These are phyloP conservation scores for Antigone vipio DNA, from an alignment of 2,113 vertebrate genomes.

Conservation along the genomic window DNA sequence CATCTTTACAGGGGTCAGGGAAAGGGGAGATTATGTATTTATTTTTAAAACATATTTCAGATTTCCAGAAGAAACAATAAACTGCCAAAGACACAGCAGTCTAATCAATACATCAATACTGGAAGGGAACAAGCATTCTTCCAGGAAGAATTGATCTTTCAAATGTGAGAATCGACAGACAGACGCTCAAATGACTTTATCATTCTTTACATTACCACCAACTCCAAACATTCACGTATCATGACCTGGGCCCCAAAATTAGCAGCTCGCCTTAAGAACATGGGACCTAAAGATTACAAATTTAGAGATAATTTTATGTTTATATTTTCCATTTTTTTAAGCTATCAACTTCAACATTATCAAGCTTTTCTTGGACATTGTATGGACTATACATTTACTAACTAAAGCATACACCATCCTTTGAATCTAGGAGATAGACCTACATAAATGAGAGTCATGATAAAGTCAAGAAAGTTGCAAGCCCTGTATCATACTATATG, in stretches of 20 bases:
- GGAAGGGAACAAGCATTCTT: not conserved
- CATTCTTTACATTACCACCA: not conserved
- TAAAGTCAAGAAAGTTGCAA: not conserved
- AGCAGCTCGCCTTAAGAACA: not conserved
- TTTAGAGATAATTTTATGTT: not conserved
- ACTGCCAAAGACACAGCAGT: not conserved
- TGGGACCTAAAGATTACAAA: not conserved
- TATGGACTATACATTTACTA: not conserved
- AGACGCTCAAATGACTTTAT: not conserved
- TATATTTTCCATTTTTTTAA: not conserved
- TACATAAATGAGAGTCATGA: not conserved
- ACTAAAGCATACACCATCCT: not conserved
- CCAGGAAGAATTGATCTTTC: not conserved
- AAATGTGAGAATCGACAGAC: not conserved
- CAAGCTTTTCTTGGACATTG: not conserved
- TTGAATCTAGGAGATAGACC: not conserved
- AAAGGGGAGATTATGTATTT: not conserved
- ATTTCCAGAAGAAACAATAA: constrained; percentile 24
- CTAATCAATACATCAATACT: constrained; percentile 16
- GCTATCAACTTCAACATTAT: not conserved
- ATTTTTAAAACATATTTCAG: not conserved
- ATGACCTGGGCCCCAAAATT: not conserved
- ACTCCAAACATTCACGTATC: not conserved
- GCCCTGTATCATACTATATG: not conserved
- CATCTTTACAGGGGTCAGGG: not conserved